Percentiles rank a stretch among this genome's conserved stretches.
Conservation (phyloP, 2,888 invertebrate genomes). For the Unio pictorum region DNA sequence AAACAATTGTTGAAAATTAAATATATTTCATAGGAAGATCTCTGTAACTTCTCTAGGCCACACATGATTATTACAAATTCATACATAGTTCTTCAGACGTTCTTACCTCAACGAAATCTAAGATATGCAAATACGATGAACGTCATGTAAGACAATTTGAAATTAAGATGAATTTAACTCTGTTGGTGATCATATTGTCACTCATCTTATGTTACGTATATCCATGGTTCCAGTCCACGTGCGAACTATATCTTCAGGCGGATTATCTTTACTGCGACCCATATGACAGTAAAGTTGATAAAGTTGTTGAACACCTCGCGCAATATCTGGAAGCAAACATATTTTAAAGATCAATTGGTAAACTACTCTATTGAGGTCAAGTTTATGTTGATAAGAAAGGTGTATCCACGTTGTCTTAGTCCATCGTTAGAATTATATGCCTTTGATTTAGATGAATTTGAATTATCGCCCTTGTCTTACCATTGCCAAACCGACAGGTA, state of each 20-base stretch:
- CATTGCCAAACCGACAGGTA: too few relatives aligned
- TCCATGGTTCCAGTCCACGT: constrained; percentile 79
- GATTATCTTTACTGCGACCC: constrained; percentile 56
- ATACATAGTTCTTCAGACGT: constrained; percentile 94
- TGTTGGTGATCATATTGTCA: neutral
- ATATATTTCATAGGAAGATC: constrained; percentile 94
- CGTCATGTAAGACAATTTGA: neutral
- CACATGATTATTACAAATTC: constrained; percentile 87
- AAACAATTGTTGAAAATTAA: constrained; percentile 76
- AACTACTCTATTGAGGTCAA: constrained; percentile 16
- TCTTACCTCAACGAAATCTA: constrained; percentile 65
- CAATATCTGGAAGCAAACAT: constrained; percentile 91
- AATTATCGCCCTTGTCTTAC: too few relatives aligned
- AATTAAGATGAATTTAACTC: neutral
- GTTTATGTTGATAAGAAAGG: neutral
- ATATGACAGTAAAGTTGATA: constrained; percentile 78
- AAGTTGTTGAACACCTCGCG: constrained; percentile 95
- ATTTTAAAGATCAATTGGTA: constrained; percentile 71
- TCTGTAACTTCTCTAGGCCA: constrained; percentile 83
- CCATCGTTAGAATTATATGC: too few relatives aligned
- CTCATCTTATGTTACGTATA: constrained; percentile 9
- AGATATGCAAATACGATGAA: constrained; percentile 6
- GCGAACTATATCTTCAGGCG: constrained; percentile 60
- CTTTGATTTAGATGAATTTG: too few relatives aligned
- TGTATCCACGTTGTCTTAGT: neutral